Conservation (phyloP, 2,888 invertebrate species). For the Lepidocyrtoides sp. region DNA sequence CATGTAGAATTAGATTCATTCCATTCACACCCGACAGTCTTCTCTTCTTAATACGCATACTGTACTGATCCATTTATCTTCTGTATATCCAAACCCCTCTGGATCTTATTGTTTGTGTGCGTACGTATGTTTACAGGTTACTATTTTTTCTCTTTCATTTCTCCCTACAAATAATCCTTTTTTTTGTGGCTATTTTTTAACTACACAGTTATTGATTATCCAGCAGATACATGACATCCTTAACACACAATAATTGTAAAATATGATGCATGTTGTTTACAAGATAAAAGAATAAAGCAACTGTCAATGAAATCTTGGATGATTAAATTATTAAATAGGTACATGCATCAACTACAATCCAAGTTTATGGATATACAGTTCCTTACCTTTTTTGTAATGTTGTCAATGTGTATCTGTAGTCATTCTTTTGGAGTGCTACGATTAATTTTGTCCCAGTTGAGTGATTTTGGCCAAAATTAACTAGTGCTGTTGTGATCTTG, state of each 20-base stretch:
- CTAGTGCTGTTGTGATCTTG: conserved; percentile 9
- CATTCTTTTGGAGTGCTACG: background rate
- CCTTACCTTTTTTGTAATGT: conserved; percentile 4
- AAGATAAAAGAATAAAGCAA: background rate
- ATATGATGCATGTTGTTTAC: background rate
- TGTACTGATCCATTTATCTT: background rate
- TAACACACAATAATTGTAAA: background rate
- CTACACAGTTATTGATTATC: background rate
- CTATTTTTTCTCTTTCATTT: too few relatives aligned
- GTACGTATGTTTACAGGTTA: too few relatives aligned
- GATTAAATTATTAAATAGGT: background rate
- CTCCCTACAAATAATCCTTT: background rate
- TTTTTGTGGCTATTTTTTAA: background rate
- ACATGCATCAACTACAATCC: background rate
- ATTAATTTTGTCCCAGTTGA: conserved; percentile 31
- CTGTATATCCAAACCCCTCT: background rate
- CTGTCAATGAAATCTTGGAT: background rate
- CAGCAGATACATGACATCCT: too few relatives aligned
- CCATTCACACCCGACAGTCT: background rate
- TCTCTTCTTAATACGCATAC: background rate
- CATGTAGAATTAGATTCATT: conserved; percentile 23
- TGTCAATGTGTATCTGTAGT: background rate
- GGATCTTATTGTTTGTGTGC: background rate
- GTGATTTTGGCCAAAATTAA: background rate
- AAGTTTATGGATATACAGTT: background rate